Evolutionary conservation across 2,888 invertebrate species (phyloP), one percentile per base, ranked within the genome.

Genomic region (Ectropis crepuscularia): DNA sequence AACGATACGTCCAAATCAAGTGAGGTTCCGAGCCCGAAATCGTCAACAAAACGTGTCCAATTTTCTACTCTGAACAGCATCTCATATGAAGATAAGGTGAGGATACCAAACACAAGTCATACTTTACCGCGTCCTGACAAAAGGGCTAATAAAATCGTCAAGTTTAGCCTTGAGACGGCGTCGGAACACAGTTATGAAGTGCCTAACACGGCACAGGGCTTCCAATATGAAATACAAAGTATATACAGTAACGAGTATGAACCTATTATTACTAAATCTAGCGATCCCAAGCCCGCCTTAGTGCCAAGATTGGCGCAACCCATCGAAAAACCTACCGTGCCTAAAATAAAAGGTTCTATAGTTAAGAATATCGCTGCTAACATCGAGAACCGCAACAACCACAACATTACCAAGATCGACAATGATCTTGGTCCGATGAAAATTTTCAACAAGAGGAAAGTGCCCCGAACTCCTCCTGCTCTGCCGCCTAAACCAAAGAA

Each of bases 401-500:
- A 79, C 61, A 69, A 61, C 62, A 51, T 73, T 46, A 91, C 93
- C 73, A 89, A 83, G 69, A 69, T 76, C 63, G 94, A 93, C 61
- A 83, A 79, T 55, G 90, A 84, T 67, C 74, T 82, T 58, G 87
- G 86, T 65, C 82, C 89, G 54, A 90, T 91, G 88, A 92, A 92
- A 72, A 88, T 91, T 74, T 90, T 92, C 68, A 93, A 93, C 72
- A 93, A 89, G 71, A 88, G 87, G 72, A 95, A 95, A 85, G 94
- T 95, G 67, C 91, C 94, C 75, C 89, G 95, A 78, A 94, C 94
- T 70, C 96, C 96, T 63, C 96, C 96, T 59, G 96, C 96, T 70
- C 87, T 97, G 81, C 96, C 97, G 66, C 96, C 97, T 50, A 96
- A 97, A 88, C 96, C 96, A 76, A 95, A 95, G 73, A 96, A 96